phyloP scores from a whole-genome alignment of 2,888 invertebrate genomes.

The Eupelmus urozonus region DNA sequence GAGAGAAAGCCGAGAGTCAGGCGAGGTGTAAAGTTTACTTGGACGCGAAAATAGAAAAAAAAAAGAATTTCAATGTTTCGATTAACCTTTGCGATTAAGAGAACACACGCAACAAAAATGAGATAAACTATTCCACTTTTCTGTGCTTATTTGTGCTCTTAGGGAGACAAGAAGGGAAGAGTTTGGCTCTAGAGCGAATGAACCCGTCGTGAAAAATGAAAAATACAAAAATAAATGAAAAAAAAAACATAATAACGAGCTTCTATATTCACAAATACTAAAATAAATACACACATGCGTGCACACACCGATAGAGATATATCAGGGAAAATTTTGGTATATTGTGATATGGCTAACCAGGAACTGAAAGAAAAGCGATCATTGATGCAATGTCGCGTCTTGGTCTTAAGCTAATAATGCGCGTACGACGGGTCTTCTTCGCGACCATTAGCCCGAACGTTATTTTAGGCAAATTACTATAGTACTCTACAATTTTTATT shows the following conservation, averaged over 20 bases:
- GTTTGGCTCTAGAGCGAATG: slow-evolving; percentile 21
- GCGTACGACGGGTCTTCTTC: slow-evolving; percentile 21
- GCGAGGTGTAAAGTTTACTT: slow-evolving; percentile 16
- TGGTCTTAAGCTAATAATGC: background rate
- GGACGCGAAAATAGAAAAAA: background rate
- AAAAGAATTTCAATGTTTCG: slow-evolving; percentile 20
- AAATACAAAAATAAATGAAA: slow-evolving; percentile 33
- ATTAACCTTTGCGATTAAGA: slow-evolving; percentile 14
- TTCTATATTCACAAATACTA: slow-evolving; percentile 36
- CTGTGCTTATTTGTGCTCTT: slow-evolving; percentile 36
- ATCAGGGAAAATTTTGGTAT: slow-evolving; percentile 40
- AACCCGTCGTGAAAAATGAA: slow-evolving; percentile 2
- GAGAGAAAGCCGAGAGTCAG: background rate
- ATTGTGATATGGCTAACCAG: slow-evolving; percentile 38
- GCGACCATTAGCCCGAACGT: slow-evolving; percentile 31
- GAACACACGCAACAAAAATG: background rate
- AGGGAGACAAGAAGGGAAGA: background rate
- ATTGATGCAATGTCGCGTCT: background rate
- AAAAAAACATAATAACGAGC: slow-evolving; percentile 30
- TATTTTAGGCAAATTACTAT: slow-evolving; percentile 50
- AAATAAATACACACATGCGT: slow-evolving; percentile 4
- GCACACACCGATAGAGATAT: background rate
- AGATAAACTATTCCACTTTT: slow-evolving; percentile 34
- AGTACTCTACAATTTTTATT: slow-evolving; percentile 44
- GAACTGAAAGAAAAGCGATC: background rate